Evolutionary conservation across 2,113 vertebrate genomes (phyloP), one percentile per base, ranked within the genome.

Genomic region (Himantopus leucocephalus): DNA sequence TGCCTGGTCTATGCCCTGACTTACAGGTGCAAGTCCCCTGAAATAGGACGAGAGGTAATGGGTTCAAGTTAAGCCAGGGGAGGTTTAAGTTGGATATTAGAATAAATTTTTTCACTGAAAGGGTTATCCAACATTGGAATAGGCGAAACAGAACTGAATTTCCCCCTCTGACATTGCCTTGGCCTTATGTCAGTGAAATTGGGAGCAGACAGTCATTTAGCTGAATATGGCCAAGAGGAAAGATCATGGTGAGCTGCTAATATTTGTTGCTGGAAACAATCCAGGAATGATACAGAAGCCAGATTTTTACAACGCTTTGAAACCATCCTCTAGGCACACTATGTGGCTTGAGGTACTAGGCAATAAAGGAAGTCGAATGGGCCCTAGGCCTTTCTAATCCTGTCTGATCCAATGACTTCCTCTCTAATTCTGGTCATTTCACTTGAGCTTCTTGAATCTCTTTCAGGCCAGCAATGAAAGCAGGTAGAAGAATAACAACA

Each of bases 231-330:
- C 83, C 76, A 77, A 84, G 37, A 95, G 68, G 47, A 88, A 92
- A 89, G 76, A 91, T 86, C 68, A 64, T 45, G 60, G 85, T 84
- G 76, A 84, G 76, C 48, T 87, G 66, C 16, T 79, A 87, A 89
- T 92, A 88, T 91, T 79, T 78, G 43, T 88, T 58, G 9, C 37
- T 94, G 85, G 68, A 90, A 90, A 90, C 17, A 67, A 70, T 60
- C 72, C 88, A 95, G 50, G 45, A 95, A 76, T 39, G 39, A 74
- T 75, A 58, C 34, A 83, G 84, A 91, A 91, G 35, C 24, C 81
- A 79, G 77, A 78, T 91, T 90, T 95, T 92, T 78, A 56, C 27
- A 81, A 68, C 85, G 39, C 15, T 90, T 81, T 90, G 79, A 94
- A 95, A 86, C 14, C 23, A 37, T 85, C 72, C 84, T 74, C 19